Evolutionary conservation across 2,888 invertebrate genomes (phyloP).

Genomic region (Platerodrilus igneus): DNA sequence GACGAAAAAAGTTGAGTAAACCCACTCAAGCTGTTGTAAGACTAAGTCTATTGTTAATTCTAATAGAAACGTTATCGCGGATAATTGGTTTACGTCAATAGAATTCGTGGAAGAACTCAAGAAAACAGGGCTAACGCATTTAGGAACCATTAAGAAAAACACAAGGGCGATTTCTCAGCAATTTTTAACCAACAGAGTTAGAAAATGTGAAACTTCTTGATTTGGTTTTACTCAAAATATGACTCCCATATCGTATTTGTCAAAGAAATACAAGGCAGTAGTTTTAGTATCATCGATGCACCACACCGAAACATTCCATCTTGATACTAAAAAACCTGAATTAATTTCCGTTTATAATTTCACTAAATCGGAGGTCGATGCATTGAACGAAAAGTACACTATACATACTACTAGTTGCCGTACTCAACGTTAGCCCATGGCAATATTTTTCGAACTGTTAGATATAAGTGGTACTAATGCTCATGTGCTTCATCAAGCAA

Average conservation of each 20-base stretch:
- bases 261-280: not conserved
- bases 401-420: not conserved
- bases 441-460: slow-evolving; percentile 8
- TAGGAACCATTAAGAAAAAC: slow-evolving; percentile 1
- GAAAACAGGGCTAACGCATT: not conserved
- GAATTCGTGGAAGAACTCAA: slow-evolving; percentile 2
- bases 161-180: not conserved
- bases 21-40: not conserved
- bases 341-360: slow-evolving; percentile 3
- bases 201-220: too few relatives aligned
- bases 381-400: not conserved
- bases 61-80: slow-evolving; percentile 3
- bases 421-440: slow-evolving; percentile 9
- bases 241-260: too few relatives aligned
- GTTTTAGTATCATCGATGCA: not conserved
- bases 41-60: not conserved
- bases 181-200: not conserved
- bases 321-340: not conserved
- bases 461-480: slow-evolving; percentile 11
- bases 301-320: not conserved
- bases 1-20: not conserved
- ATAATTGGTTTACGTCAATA: slow-evolving; percentile 2
- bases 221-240: too few relatives aligned
- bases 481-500: slow-evolving; percentile 7
- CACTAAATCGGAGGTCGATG: not conserved